Base-by-base conservation (phyloP, 2,113 vertebrate species). In the Oxygymnocypris stewartii region DNA sequence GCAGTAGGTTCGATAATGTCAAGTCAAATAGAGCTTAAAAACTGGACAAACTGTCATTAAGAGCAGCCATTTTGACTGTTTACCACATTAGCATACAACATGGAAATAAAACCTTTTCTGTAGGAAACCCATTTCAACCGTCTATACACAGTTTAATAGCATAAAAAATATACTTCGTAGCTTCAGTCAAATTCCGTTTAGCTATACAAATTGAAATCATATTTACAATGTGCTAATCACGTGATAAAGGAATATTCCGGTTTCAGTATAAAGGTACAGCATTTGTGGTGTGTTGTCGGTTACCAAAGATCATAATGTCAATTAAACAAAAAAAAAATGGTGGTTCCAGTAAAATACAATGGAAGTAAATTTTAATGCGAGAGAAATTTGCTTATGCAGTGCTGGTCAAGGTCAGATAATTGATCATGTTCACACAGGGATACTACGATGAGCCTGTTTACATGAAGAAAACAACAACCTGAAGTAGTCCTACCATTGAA, bases 111-210 rank as follows among this genome's bases (percentile, higher is more conserved):
- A 84, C 67, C 79, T 20, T 61, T 6, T 47, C 81, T 86, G 69
- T 88, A 88, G 87, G 85, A 85, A 76, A 88, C 28, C 49, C 51
- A 86, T 47, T 31, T 44, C 49, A 89, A 23, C 54, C 88, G 90
- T 92, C 84, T 90, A 93, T 92, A 94, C 90, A 93, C 88, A 86
- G 35, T 92, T 84, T 88, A 61, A 16, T 92, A 69, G 44, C 88
- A 93, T 94, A 93, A 95, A 95, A 95, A 93, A 95, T 96, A 95
- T 91, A 94, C 93, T 87, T 69, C 63, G 20, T 91, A 90, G 89
- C 94, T 93, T 91, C 75, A 84, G 92, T 82, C 94, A 91, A 89
- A 90, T 88, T 90, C 93, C 90, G 89, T 94, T 86, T 86, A 83
- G 90, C 92, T 95, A 94, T 93, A 95, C 95, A 92, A 95, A 91